Base-by-base conservation (phyloP, 2,797 vertebrate species). In the Hippoglossus hippoglossus region DNA sequence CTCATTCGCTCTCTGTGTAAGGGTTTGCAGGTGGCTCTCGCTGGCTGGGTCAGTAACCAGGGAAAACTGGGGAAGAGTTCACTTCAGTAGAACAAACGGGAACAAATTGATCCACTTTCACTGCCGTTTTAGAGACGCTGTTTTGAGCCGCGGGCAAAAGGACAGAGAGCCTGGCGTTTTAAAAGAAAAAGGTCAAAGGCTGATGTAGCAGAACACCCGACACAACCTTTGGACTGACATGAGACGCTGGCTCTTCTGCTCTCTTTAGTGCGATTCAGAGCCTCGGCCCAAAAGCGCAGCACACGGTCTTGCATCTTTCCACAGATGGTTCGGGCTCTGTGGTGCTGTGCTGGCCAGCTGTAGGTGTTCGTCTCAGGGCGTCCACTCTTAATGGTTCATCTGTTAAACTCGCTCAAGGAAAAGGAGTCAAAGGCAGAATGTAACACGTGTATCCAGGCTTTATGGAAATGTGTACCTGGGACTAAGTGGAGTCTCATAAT, bases 11-110 rank as follows among this genome's bases (percentile, higher is more conserved):
- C 68, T 79, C 63, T 86, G 70, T 83, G 75, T 83, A 84, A 90
- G 90, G 86, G 83, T 86, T 90, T 91, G 91, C 92, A 93, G 92
- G 91, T 93, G 92, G 90, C 83, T 87, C 69, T 89, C 51, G 80
- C 87, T 86, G 86, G 80, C 90, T 86, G 87, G 89, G 87, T 92
- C 85, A 91, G 89, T 89, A 91, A 91, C 89, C 85, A 89, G 89
- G 85, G 91, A 80, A 87, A 93, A 93, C 88, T 92, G 88, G 92
- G 91, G 88, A 91, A 93, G 90, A 93, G 91, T 92, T 93, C 91
- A 93, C 82, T 90, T 87, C 85, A 87, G 73, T 80, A 82, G 87
- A 89, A 90, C 85, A 86, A 90, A 91, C 88, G 85, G 83, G 86
- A 88, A 92, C 87, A 93, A 91, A 91, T 88, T 90, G 84, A 91